These are phyloP conservation scores for Cyanoramphus novaezelandiae DNA, from an alignment of 2,113 vertebrate genomes.

Conservation along the genomic window DNA sequence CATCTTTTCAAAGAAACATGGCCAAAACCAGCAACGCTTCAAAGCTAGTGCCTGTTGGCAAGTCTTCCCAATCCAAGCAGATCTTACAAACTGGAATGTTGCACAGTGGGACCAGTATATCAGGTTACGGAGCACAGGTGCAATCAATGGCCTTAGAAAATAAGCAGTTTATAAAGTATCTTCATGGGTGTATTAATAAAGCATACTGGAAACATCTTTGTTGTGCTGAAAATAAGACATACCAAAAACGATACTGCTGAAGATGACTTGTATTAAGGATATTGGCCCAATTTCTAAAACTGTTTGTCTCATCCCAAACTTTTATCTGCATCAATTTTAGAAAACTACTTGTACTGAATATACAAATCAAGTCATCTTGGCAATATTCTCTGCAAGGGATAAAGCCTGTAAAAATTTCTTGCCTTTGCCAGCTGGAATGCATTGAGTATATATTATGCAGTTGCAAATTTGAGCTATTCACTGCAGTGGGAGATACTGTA, in stretches of 20 bases:
- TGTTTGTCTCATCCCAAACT: neutral
- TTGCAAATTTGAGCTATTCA: neutral
- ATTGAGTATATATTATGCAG: neutral
- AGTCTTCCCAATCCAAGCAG: neutral
- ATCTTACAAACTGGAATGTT: neutral
- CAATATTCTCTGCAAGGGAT: neutral
- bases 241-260: neutral
- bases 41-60: neutral
- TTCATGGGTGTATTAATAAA: neutral
- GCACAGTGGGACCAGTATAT: neutral
- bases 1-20: neutral
- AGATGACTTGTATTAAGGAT: neutral
- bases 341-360: constrained; percentile 1
- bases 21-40: neutral
- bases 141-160: neutral
- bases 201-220: neutral
- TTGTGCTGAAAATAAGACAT: neutral
- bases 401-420: neutral
- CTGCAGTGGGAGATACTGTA: neutral
- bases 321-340: neutral
- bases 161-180: neutral
- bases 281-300: neutral
- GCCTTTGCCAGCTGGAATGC: constrained; percentile 1
- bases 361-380: constrained; percentile 31
- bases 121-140: neutral